Evolutionary conservation across 1,140 invertebrate genomes (phyloP).

Genomic region (Temnothorax nylanderi): DNA sequence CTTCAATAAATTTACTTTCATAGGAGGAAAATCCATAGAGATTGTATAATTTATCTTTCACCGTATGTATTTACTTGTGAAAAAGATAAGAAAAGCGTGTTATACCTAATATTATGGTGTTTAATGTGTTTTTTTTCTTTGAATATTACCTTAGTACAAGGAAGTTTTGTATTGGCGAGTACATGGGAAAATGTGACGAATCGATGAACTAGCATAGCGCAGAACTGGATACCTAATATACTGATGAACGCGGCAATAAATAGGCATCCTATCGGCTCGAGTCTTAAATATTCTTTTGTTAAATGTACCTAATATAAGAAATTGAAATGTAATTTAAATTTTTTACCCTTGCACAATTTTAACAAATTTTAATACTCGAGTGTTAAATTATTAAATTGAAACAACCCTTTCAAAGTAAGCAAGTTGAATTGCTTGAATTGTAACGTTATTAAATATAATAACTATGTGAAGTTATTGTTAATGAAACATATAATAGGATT

Average conservation of each 20-base stretch:
- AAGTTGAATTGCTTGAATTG: neutral
- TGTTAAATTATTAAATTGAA: too few relatives aligned
- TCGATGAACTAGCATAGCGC: slow-evolving; percentile 94
- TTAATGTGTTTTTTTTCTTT: neutral
- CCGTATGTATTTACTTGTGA: neutral
- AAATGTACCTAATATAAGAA: slow-evolving; percentile 82
- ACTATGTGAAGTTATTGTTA: neutral
- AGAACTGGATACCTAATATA: slow-evolving; percentile 91
- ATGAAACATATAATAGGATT: neutral
- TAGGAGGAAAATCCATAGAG: neutral
- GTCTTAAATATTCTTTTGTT: slow-evolving; percentile 86
- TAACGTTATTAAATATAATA: slow-evolving; percentile 44
- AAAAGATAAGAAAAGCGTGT: neutral
- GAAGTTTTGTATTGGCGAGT: slow-evolving; percentile 89
- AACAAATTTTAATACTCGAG: too few relatives aligned
- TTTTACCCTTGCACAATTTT: neutral
- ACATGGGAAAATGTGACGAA: slow-evolving; percentile 94
- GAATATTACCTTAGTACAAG: slow-evolving; percentile 73
- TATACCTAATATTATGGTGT: neutral
- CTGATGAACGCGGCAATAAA: slow-evolving; percentile 81
- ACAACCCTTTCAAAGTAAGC: neutral
- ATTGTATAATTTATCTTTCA: neutral
- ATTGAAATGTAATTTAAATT: neutral
- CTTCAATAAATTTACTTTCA: neutral
- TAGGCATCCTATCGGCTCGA: slow-evolving; percentile 87